phyloP scores from a whole-genome alignment of 2,113 vertebrate genomes.

The Neolamprologus cancellatus region DNA sequence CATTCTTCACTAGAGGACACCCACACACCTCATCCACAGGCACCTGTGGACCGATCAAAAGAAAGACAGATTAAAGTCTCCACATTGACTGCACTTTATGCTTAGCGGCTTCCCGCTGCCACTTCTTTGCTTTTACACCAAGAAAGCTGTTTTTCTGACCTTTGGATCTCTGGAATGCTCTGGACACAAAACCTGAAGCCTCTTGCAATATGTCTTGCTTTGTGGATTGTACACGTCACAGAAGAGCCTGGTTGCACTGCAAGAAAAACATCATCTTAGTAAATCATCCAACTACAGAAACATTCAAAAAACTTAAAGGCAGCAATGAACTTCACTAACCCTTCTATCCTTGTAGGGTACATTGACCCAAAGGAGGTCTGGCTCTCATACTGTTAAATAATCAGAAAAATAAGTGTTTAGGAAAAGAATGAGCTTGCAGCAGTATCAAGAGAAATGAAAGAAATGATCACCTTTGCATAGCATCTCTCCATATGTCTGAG shows the following conservation, averaged over 20 bases:
- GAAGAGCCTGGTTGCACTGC: slow-evolving; percentile 86
- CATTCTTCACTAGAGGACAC: slow-evolving; percentile 84
- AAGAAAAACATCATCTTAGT: not conserved
- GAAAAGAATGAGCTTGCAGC: not conserved
- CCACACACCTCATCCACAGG: slow-evolving; percentile 86
- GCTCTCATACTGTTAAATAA: slow-evolving; percentile 81
- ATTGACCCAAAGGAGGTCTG: slow-evolving; percentile 93
- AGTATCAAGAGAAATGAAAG: not conserved
- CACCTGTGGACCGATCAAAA: slow-evolving; percentile 59
- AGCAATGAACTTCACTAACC: slow-evolving; percentile 67
- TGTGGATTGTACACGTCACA: slow-evolving; percentile 93
- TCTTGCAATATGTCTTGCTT: slow-evolving; percentile 92
- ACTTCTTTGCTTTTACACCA: not conserved
- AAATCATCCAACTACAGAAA: not conserved
- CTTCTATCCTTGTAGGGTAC: slow-evolving; percentile 91
- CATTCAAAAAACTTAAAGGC: not conserved
- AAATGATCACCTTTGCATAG: slow-evolving; percentile 81
- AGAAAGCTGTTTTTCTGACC: slow-evolving; percentile 60
- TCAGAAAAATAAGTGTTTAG: not conserved
- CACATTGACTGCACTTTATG: not conserved
- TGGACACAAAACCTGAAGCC: slow-evolving; percentile 89
- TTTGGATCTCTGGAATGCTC: slow-evolving; percentile 92
- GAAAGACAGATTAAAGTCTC: not conserved
- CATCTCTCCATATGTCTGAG: slow-evolving; percentile 91
- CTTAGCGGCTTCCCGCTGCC: too few relatives aligned